Percentiles rank a stretch among this genome's conserved stretches.
phyloP scores from a whole-genome alignment of 2,113 vertebrate genomes.

The Cisticola juncidis region DNA sequence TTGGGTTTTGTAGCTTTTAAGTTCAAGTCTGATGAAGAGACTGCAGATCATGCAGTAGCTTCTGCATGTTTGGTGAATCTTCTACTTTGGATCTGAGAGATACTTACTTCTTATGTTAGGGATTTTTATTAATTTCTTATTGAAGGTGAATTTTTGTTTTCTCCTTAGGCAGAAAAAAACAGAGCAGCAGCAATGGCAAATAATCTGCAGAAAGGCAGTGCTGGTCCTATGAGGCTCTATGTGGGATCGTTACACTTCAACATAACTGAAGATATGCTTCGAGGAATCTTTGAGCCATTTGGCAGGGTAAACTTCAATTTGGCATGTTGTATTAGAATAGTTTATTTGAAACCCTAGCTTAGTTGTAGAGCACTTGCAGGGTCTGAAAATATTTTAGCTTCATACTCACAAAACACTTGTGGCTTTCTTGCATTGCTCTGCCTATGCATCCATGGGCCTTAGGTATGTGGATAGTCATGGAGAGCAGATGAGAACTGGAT shows the following conservation, averaged over 20 bases:
- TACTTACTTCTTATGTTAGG: neutral
- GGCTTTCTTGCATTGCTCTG: neutral
- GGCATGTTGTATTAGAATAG: neutral
- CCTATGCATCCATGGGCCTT: neutral
- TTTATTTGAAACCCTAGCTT: neutral
- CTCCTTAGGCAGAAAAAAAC: conserved; percentile 92
- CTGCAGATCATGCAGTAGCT: neutral
- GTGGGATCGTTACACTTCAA: conserved; percentile 96
- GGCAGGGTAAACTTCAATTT: conserved; percentile 80
- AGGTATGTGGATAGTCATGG: neutral
- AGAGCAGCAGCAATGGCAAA: conserved; percentile 94
- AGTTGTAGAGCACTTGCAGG: neutral
- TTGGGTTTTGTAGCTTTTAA: neutral
- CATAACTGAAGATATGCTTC: conserved; percentile 97
- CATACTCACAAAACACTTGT: neutral
- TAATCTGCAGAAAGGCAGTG: conserved; percentile 89
- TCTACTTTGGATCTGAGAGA: neutral
- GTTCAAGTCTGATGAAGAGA: neutral
- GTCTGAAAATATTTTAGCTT: neutral
- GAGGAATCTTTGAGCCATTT: conserved; percentile 96
- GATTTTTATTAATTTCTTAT: neutral
- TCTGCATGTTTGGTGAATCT: neutral
- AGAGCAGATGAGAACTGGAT: neutral
- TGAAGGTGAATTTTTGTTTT: neutral
- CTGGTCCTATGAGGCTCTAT: conserved; percentile 93